Conservation (phyloP, 2,797 vertebrate genomes). For the Thamnophis elegans region DNA sequence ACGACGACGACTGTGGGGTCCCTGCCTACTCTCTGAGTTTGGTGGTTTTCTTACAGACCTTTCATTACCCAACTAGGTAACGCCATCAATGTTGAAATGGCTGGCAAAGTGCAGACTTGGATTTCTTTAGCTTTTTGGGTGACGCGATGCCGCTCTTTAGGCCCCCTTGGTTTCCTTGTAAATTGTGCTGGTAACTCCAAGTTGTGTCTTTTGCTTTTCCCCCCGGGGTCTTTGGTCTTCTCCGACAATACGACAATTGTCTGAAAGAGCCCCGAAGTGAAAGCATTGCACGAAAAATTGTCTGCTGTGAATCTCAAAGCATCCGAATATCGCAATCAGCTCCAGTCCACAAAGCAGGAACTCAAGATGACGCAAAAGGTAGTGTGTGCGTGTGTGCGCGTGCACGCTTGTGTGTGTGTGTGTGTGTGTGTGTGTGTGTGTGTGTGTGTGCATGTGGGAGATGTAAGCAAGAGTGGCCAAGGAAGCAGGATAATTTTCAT, state of each 20-base stretch:
- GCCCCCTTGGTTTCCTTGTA: not conserved
- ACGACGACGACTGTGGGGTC: too few species aligned
- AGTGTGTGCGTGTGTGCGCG: not conserved
- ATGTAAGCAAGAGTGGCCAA: not conserved
- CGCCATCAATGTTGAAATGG: not conserved
- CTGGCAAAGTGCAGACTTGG: not conserved
- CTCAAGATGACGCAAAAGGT: conserved; percentile 92
- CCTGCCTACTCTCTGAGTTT: too few species aligned
- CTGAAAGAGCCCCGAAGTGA: conserved; percentile 75
- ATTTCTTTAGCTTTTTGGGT: not conserved
- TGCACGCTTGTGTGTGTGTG: too few species aligned
- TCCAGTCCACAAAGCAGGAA: conserved; percentile 85
- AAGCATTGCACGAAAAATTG: conserved; percentile 85
- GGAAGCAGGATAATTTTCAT: not conserved
- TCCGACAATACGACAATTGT: not conserved
- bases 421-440: not conserved
- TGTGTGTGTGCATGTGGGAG: not conserved
- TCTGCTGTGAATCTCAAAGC: conserved; percentile 81
- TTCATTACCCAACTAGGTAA: not conserved
- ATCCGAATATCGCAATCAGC: conserved; percentile 87
- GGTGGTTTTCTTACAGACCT: not conserved
- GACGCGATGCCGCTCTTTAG: not conserved
- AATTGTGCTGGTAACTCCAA: not conserved
- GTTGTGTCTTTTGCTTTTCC: not conserved
- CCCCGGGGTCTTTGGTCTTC: not conserved